phyloP scores from a whole-genome alignment of 2,888 invertebrate genomes.

The Andricus quercusramuli region DNA sequence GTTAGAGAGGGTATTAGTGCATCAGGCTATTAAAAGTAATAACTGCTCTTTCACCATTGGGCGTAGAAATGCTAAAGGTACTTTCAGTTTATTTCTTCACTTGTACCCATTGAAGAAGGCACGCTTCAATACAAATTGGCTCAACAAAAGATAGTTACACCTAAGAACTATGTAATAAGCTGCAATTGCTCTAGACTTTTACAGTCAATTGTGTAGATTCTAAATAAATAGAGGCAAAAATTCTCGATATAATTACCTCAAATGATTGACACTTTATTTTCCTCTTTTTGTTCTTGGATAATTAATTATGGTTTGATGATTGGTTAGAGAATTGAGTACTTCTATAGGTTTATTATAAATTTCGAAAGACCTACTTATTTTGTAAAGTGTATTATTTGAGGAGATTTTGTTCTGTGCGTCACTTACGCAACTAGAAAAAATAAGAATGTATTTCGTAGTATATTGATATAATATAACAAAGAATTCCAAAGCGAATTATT shows the following conservation, averaged over 20 bases:
- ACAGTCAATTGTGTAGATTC: background rate
- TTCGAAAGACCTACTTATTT: background rate
- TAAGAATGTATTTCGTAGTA: too few species aligned
- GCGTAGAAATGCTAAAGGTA: slow-evolving; percentile 30
- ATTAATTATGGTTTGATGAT: background rate
- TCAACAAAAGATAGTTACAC: background rate
- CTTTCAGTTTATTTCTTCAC: slow-evolving; percentile 29
- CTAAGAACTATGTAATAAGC: slow-evolving; percentile 6
- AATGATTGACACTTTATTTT: slow-evolving; percentile 10
- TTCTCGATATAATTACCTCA: background rate
- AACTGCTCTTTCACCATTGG: slow-evolving; percentile 5
- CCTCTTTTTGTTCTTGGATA: background rate
- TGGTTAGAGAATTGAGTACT: background rate
- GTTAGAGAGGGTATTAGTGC: background rate
- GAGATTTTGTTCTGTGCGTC: too few species aligned
- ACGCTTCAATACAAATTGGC: slow-evolving; percentile 10
- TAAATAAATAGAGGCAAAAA: slow-evolving; percentile 19
- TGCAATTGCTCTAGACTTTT: background rate
- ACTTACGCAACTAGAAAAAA: too few species aligned
- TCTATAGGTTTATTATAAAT: background rate
- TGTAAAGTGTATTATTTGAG: background rate
- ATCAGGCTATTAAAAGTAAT: slow-evolving; percentile 15
- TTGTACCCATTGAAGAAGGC: background rate
- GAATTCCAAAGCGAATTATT: too few species aligned
- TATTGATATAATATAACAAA: too few species aligned